These are phyloP conservation scores for Heteromyza rotundicornis DNA, from an alignment of 2,888 invertebrate genomes.

Conservation along the genomic window DNA sequence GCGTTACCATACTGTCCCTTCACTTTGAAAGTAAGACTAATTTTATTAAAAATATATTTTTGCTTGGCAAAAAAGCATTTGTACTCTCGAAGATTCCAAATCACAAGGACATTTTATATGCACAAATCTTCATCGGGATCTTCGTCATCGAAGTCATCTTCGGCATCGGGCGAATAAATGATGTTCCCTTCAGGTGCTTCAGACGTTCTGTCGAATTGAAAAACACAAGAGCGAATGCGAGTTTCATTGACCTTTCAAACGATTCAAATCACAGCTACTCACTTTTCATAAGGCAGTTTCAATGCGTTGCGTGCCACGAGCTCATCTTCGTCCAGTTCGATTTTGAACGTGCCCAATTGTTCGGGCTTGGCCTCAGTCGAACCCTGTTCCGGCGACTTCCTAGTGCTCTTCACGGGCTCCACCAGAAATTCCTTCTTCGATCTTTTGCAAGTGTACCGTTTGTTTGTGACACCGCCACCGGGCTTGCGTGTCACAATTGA, in stretches of 20 bases:
- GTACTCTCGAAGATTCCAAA: too few species aligned
- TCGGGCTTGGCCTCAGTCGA: conserved; percentile 28
- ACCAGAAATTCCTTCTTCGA: conserved; percentile 49
- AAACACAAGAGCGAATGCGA: conserved; percentile 11
- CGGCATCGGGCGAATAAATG: conserved; percentile 77
- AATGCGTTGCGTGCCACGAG: conserved; percentile 59
- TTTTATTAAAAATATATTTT: too few species aligned
- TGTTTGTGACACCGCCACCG: conserved; percentile 53
- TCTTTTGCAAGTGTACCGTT: conserved; percentile 48
- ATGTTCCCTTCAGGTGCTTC: conserved; percentile 69
- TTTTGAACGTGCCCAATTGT: conserved; percentile 58
- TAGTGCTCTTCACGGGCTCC: conserved; percentile 24
- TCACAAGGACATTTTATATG: conserved; percentile 63
- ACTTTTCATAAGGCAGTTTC: conserved; percentile 62
- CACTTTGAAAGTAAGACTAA: too few species aligned
- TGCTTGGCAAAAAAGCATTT: too few species aligned
- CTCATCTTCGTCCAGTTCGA: conserved; percentile 60
- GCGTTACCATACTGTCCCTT: too few species aligned
- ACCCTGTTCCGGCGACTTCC: conserved; percentile 10
- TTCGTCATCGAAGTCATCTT: conserved; percentile 85
- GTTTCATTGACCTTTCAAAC: conserved; percentile 5
- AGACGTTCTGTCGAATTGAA: conserved; percentile 60
- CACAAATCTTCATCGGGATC: conserved; percentile 87
- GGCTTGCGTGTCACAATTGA: conserved; percentile 50
- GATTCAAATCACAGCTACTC: conserved; percentile 19